Percentiles rank a stretch among this genome's conserved stretches.
Conservation (phyloP, 1,140 invertebrate species). For the Drosophila miranda region DNA sequence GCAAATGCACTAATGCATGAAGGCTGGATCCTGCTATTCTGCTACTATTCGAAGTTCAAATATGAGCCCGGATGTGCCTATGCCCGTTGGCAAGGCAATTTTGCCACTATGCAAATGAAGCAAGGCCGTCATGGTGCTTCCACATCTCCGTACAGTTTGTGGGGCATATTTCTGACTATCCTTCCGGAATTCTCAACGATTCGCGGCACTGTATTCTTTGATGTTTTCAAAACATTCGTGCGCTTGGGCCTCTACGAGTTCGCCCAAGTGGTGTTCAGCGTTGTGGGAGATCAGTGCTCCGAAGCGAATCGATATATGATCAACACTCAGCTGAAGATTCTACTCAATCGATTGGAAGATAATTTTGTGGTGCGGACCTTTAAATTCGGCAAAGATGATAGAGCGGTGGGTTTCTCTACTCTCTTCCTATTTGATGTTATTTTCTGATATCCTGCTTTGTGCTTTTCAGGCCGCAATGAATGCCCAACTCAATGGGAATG, state of each 20-base stretch:
- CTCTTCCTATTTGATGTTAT: not conserved
- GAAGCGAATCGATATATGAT: slow-evolving; percentile 57
- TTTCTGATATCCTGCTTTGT: not conserved
- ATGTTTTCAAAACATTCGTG: slow-evolving; percentile 44
- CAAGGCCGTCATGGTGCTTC: not conserved
- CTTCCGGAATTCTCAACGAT: slow-evolving; percentile 2
- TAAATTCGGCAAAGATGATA: slow-evolving; percentile 4
- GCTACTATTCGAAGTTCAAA: slow-evolving; percentile 55
- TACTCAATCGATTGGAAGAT: slow-evolving; percentile 33
- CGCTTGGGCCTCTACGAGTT: slow-evolving; percentile 66
- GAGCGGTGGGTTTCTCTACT: slow-evolving; percentile 4
- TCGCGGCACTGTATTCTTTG: slow-evolving; percentile 22
- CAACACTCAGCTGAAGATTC: slow-evolving; percentile 37
- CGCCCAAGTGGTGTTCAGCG: slow-evolving; percentile 46
- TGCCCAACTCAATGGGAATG: slow-evolving; percentile 65
- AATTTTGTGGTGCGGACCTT: slow-evolving; percentile 16
- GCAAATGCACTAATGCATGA: slow-evolving; percentile 12
- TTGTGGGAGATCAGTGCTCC: slow-evolving; percentile 29
- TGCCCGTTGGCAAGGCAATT: slow-evolving; percentile 52
- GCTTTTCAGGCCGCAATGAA: slow-evolving; percentile 13
- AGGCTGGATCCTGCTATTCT: slow-evolving; percentile 63
- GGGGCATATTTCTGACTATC: slow-evolving; percentile 28
- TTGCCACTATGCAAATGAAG: slow-evolving; percentile 18
- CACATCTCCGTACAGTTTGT: slow-evolving; percentile 28
- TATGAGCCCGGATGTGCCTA: slow-evolving; percentile 53